Percentiles rank a stretch among this genome's conserved stretches.
Evolutionary conservation across 2,113 vertebrate genomes (phyloP).

Genomic region (Mustela lutreola): DNA sequence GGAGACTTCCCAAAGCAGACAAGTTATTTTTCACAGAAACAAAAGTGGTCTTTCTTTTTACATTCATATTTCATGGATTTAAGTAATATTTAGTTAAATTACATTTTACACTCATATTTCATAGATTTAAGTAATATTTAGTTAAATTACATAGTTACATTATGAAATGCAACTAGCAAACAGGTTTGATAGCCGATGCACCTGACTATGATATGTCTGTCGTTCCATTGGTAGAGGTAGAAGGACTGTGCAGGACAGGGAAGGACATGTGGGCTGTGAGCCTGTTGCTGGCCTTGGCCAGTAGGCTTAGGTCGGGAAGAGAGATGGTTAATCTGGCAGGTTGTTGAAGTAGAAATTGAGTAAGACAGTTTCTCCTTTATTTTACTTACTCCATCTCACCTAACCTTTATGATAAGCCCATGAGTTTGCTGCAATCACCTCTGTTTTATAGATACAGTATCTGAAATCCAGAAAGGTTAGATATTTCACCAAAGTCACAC

Average conservation of each 20-base stretch:
- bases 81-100: neutral
- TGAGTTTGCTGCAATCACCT: neutral
- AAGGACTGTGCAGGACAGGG: neutral
- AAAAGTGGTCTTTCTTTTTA: neutral
- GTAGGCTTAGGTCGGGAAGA: neutral
- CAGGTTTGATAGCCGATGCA: neutral
- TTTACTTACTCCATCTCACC: neutral
- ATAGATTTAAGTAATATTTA: neutral
- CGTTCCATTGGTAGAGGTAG: neutral
- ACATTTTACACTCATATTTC: neutral
- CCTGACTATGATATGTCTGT: neutral
- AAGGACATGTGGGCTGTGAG: fast-evolving
- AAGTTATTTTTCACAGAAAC: neutral
- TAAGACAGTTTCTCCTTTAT: neutral
- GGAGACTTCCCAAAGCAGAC: neutral
- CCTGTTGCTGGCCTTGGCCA: neutral
- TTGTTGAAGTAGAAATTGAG: neutral
- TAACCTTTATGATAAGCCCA: too few relatives aligned
- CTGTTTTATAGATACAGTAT: neutral
- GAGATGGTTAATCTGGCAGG: neutral
- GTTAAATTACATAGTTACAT: neutral
- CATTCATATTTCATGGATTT: neutral
- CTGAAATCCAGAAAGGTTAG: neutral
- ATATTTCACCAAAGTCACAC: neutral
- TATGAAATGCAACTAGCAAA: neutral